A percentile compares a stretch with the other conserved stretches of the same genome.
Conservation (phyloP, 2,797 vertebrate species). For the Lates japonicus region DNA sequence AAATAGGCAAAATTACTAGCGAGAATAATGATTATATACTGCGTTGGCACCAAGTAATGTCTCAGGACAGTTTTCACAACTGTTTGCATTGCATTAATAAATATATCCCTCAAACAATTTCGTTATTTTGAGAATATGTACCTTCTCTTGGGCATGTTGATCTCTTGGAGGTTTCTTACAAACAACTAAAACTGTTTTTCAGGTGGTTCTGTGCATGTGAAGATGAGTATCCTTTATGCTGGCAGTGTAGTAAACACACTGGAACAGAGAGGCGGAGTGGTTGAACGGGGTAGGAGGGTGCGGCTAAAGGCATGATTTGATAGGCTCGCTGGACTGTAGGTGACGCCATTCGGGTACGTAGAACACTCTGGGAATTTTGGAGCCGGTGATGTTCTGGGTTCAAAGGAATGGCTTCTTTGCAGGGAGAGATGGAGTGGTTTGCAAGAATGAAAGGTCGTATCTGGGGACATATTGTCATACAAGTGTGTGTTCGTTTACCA, state of each 20-base stretch:
- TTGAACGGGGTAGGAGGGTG: conserved; percentile 94
- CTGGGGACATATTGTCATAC: conserved; percentile 55
- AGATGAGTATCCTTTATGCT: conserved; percentile 91
- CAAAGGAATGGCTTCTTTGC: conserved; percentile 80
- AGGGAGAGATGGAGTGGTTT: conserved; percentile 68
- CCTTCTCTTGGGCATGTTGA: conserved; percentile 98
- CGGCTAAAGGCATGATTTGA: conserved; percentile 90
- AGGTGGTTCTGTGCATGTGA: conserved; percentile 86
- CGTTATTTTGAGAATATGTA: conserved; percentile 82
- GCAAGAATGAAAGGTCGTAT: conserved; percentile 51
- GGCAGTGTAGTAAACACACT: conserved; percentile 95
- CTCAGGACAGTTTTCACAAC: conserved; percentile 83
- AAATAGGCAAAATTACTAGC: conserved; percentile 65
- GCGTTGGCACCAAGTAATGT: conserved; percentile 86
- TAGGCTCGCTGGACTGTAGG: conserved; percentile 86
- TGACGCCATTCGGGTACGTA: conserved; percentile 78
- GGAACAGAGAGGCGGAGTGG: conserved; percentile 93
- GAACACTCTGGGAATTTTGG: conserved; percentile 85
- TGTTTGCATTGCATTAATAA: conserved; percentile 78
- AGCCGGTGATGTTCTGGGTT: conserved; percentile 85
- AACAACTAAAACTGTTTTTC: conserved; percentile 83
- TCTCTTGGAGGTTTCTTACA: conserved; percentile 83
- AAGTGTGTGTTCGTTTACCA: conserved; percentile 24
- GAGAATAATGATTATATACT: conserved; percentile 49
- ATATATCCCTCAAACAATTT: conserved; percentile 69